Base-by-base conservation (phyloP, 2,113 vertebrate species). In the Xyrauchen texanus region DNA sequence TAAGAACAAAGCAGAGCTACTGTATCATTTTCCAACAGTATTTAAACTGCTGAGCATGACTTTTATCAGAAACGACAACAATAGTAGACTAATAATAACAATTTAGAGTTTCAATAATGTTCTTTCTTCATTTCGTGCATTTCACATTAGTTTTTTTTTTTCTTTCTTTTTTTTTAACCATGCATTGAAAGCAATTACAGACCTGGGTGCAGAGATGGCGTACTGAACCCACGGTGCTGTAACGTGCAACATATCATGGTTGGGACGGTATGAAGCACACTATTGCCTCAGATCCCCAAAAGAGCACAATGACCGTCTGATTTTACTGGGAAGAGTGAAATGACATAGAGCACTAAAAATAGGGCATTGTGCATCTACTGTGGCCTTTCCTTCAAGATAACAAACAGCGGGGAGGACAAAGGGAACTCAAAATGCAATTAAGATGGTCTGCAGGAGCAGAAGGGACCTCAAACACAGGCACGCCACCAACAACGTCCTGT, bases 321-420 rank as follows among this genome's bases (percentile, higher is more conserved):
- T 21, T 10, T 85, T 82, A 80, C n/a, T 7, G 81, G 84, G 83
- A 86, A 79, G 78, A 82, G 86, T 86, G 86, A 73, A 83, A 85
- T 83, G 78, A 88, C 84, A 86, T 67, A 45, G 53, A 77, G 60
- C 21, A 89, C 88, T 85, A 88, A 89, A 90, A 88, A 90, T 90
- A 92, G 80, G 80, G 62, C 77, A 90, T 87, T 89, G 84, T 87
- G 69, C 46, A 77, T 89, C 88, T 89, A 88, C 73, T 66, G 86
- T 82, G 87, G 81, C 85, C 75, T 58, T 88, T 89, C 84, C 88
- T 85, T 79, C 83, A 83, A 86, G 88, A 89, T 91, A 91, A 91
- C 89, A 85, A 89, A 89, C 80, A 72, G 81, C 76, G 82, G 87
- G 12, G 60, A 60, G 78, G 79, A 77, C 61, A 1, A 8, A 65